Conservation (phyloP, 2,888 invertebrate species). For the Machimus atricapillus region DNA sequence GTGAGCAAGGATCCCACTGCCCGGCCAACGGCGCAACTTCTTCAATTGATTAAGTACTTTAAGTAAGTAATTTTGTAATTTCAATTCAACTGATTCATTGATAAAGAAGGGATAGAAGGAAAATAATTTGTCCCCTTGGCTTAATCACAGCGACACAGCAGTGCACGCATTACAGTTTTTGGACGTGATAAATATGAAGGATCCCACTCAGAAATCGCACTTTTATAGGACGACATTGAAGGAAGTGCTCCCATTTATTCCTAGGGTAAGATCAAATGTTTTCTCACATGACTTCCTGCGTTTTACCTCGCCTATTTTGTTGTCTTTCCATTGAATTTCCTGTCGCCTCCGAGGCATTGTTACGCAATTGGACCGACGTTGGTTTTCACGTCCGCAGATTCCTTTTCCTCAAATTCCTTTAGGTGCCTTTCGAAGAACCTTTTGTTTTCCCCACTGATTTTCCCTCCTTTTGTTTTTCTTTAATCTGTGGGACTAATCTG, state of each 20-base stretch:
- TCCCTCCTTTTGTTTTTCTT: background rate
- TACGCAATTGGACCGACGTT: background rate
- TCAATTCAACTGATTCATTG: conserved; percentile 18
- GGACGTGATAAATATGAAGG: conserved; percentile 92
- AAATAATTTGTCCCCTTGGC: background rate
- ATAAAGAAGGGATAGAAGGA: background rate
- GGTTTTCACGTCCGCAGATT: background rate
- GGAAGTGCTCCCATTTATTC: conserved; percentile 86
- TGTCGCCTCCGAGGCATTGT: background rate
- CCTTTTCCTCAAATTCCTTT: background rate
- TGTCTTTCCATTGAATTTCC: background rate
- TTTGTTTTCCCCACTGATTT: background rate
- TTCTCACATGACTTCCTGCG: background rate
- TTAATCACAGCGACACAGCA: conserved; percentile 76
- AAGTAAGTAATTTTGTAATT: conserved; percentile 70
- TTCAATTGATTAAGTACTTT: conserved; percentile 90
- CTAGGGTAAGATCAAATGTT: conserved; percentile 72
- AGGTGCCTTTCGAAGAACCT: background rate
- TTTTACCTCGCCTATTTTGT: background rate
- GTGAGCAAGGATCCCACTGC: conserved; percentile 83
- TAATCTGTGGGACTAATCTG: background rate
- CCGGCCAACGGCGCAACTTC: conserved; percentile 88
- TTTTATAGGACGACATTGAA: conserved; percentile 89
- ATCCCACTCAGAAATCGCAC: conserved; percentile 84
- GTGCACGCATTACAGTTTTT: conserved; percentile 92